Evolutionary conservation across 2,888 invertebrate genomes (phyloP), one percentile per base, ranked within the genome.

Genomic region (Drosophila algonquin): DNA sequence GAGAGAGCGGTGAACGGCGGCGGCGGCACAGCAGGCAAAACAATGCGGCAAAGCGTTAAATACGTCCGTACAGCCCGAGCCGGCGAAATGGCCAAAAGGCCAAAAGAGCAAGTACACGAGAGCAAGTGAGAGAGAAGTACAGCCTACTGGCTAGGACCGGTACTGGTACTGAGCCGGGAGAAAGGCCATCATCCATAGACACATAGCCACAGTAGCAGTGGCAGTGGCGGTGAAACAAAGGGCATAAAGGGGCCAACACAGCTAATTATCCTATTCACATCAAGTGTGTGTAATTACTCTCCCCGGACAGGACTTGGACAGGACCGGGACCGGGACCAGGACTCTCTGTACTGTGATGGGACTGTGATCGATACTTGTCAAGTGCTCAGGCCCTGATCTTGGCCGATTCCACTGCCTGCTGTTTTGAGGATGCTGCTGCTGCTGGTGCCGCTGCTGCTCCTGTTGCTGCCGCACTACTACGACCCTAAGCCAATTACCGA

Each of bases 201-300:
- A 48, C 45, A 64, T 53, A 76, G 55, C 79, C 61, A 79, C 76
- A 62, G 78, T 76, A 79, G 54, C 64, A 54, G 78, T 77, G 63
- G 47, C 46, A 61, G 63, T 57, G 63, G 67, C 64, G 50, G 35
- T 68, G 74, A 69, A 69, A 77, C 77, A 85, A 82, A 87, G 70
- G 77, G 80, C 81, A 79, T 74, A 86, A 85, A 82, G 84, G 72
- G 63, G 73, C 60, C 69, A 79, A 85, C 75, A 81, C 78, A 55
- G 63, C 83, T 85, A 85, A 85, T 85, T 87, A 87, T 85, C 81
- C 87, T 81, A 80, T 83, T 82, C 87, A 79, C 73, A 79, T 76
- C 81, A 76, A 80, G 85, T 82, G 80, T 76, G 75, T 75, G 81
- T 81, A 80, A 84, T 84, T 84, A 80, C 76, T 77, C 60, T 52